phyloP scores from a whole-genome alignment of 2,797 vertebrate genomes.

The Hipposideros larvatus region DNA sequence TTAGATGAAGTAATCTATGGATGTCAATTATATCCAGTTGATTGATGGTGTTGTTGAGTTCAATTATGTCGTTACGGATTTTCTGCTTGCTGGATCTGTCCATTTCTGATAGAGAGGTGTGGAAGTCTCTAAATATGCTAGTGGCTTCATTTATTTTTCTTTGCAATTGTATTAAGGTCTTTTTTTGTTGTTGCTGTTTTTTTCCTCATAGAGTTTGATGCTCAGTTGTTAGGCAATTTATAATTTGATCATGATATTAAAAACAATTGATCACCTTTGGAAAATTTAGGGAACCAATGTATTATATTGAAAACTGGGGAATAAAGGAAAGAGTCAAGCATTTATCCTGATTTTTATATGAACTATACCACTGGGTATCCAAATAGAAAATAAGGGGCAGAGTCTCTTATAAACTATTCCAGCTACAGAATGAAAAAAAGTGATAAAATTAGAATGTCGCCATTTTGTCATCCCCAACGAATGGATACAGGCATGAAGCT shows the following conservation, averaged over 20 bases:
- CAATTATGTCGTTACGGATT: neutral
- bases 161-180: neutral
- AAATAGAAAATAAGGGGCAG: neutral
- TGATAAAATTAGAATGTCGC: neutral
- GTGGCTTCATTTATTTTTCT: conserved; percentile 1
- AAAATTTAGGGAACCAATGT: neutral
- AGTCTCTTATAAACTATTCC: neutral
- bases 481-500: neutral
- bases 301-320: conserved; percentile 24
- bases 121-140: neutral
- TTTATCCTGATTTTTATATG: neutral
- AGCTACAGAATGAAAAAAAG: neutral
- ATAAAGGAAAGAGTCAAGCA: neutral
- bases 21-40: neutral
- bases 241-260: conserved; percentile 33
- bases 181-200: neutral
- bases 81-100: neutral
- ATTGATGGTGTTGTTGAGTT: neutral
- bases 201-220: neutral
- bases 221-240: neutral
- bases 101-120: neutral
- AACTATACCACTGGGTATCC: neutral
- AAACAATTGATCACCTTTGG: neutral
- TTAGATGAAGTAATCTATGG: neutral
- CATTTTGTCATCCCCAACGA: neutral